Evolutionary conservation across 1,140 invertebrate genomes (phyloP), one percentile per base, ranked within the genome.

Genomic region (Zaprionus ornatus): DNA sequence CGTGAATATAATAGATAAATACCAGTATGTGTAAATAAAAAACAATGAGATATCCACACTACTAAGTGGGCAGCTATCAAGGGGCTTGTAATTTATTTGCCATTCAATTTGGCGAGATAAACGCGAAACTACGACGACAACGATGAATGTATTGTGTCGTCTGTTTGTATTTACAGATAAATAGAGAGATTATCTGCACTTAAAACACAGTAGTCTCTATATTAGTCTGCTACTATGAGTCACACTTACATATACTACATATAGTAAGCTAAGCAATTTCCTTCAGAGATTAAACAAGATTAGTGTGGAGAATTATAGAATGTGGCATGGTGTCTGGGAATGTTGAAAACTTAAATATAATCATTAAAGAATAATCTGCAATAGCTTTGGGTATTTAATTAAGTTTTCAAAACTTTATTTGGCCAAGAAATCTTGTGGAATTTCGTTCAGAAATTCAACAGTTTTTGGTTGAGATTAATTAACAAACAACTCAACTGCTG

Each of bases 391-490:
- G 19, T 23, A 50, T 50, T 23, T 23, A 50, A 50, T 50, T 50
- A 21, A 50, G 9, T 23, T 4, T 19, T 23, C 17, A 50, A 50
- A 21, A 19, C n/a, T 19, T 19, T 40, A 40, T 40, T 40, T 40
- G n/a, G 15, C 13, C 32, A 55, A 54, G 48, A 54, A 55, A 64
- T 45, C 29, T 40, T 52, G 29, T 37, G 60, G 45, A 45, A 45
- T 67, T 57, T 59, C 32, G 61, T 9, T 62, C 19, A 57, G 25
- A 50, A 59, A 27, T 55, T 27, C 5, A 70, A 64, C 60, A 37
- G 42, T 64, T 64, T 60, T 71, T 45, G 71, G 60, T 60, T 65
- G 55, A 71, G 55, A 72, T 71, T 71, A 72, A 76, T 71, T 65
- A 65, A 61, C 37, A 45, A 60, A 60, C 60, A 72, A 65, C 42